Base-by-base conservation (phyloP, 2,888 invertebrate genomes). In the Drosophila subsilvestris region DNA sequence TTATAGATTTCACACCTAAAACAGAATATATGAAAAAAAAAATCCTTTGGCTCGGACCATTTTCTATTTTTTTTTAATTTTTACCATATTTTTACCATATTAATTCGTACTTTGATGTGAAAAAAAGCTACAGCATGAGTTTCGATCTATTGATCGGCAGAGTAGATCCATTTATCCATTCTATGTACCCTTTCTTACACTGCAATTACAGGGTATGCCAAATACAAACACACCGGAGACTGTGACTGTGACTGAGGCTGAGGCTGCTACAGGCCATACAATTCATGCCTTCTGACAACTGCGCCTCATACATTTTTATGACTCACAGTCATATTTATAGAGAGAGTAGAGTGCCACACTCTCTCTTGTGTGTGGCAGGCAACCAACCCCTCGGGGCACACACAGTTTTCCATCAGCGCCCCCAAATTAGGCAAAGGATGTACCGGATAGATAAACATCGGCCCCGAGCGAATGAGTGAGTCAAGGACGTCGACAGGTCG, bases 281-380 rank as follows among this genome's bases (percentile, higher is more conserved):
- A 65, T 65, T 69, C 69, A 66, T 75, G 66, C 66, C 54, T 51
- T 75, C 67, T 67, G 66, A 66, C 66, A 71, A 71, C 65, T 63
- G 62, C 27, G 60, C 47, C 70, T 63, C 71, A 63, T 55, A 67
- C 63, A 72, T 67, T 63, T 75, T 75, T 74, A 74, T 67, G 69
- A 55, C 76, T 63, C 55, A 42, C 71, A 69, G 68, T 67, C 71
- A 68, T 67, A 72, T 67, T 70, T 69, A 65, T 65, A 63, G 42
- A 57, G 55, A 20, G 18, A 1, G 32, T 9, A 14, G 37, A n/a
- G 27, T 27, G 27, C 8, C 27, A 27, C 9, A 27, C 27, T n/a
- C 37, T 29, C 60, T 18, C 54, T 29, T 29, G 54, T 17, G 25
- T 37, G 43, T 29, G 8, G 22, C 6, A 37, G 8, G 32, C 47